Evolutionary conservation across 2,888 invertebrate species (phyloP).

Genomic region (Netelia virgata): DNA sequence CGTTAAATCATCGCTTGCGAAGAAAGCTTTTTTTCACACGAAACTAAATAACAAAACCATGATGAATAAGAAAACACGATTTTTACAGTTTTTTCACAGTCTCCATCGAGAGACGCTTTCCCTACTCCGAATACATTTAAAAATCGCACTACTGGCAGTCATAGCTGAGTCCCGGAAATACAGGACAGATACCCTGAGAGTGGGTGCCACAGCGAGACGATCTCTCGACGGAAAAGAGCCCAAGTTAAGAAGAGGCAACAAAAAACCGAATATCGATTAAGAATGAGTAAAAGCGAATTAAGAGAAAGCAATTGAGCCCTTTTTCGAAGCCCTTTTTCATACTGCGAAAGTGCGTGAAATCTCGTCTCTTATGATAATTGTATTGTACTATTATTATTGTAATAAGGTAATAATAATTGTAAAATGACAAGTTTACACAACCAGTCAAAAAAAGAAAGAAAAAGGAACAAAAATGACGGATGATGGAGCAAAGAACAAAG

Average conservation of each 20-base stretch:
- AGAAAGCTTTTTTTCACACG: slow-evolving; percentile 51
- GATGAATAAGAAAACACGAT: slow-evolving; percentile 67
- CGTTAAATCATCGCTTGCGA: slow-evolving; percentile 28
- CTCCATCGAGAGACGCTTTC: slow-evolving; percentile 63
- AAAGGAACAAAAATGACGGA: slow-evolving; percentile 72
- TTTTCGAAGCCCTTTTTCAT: slow-evolving; percentile 79
- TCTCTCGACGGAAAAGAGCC: slow-evolving; percentile 75
- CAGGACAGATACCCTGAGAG: neutral
- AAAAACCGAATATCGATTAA: slow-evolving; percentile 73
- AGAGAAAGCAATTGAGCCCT: slow-evolving; percentile 69
- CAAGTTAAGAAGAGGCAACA: slow-evolving; percentile 64
- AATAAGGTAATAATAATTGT: slow-evolving; percentile 82
- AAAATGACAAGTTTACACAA: slow-evolving; percentile 81
- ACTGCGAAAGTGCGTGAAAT: slow-evolving; percentile 82
- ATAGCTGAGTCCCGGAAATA: slow-evolving; percentile 63
- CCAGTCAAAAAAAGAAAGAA: slow-evolving; percentile 71
- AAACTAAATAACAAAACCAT: slow-evolving; percentile 16
- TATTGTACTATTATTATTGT: slow-evolving; percentile 82
- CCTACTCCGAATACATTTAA: slow-evolving; percentile 73
- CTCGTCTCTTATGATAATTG: slow-evolving; percentile 83
- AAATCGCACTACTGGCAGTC: slow-evolving; percentile 78
- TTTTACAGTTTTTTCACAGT: slow-evolving; percentile 77
- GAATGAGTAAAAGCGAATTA: slow-evolving; percentile 75
- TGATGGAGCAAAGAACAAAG: slow-evolving; percentile 74
- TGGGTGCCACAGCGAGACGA: slow-evolving; percentile 34